Evolutionary conservation across 2,888 invertebrate species (phyloP).

Genomic region (Temnothorax unifasciatus): DNA sequence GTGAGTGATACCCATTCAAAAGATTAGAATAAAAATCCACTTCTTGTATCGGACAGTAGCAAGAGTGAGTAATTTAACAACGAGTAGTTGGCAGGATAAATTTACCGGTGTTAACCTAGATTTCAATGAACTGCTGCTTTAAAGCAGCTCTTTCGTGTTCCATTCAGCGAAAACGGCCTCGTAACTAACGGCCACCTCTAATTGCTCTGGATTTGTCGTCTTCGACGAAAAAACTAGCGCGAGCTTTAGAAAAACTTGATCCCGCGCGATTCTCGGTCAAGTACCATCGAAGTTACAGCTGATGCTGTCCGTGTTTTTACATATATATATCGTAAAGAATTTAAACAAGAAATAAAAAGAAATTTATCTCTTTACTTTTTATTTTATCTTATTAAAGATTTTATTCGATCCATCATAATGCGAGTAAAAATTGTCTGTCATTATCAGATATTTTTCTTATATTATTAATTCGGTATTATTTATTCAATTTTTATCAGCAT

Average conservation of each 20-base stretch:
- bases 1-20: conserved; percentile 25
- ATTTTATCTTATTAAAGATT: not conserved
- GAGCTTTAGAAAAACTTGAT: conserved; percentile 56
- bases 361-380: not conserved
- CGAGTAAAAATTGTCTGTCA: not conserved
- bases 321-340: not conserved
- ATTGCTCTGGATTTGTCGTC: conserved; percentile 75
- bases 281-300: conserved; percentile 1
- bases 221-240: conserved; percentile 54
- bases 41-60: not conserved
- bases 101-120: conserved; percentile 74
- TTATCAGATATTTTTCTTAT: not conserved
- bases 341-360: not conserved
- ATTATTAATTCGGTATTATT: not conserved
- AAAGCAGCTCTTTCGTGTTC: conserved; percentile 66
- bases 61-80: conserved; percentile 64
- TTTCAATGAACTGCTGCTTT: conserved; percentile 72
- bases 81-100: conserved; percentile 59
- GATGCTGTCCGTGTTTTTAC: not conserved
- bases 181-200: conserved; percentile 72
- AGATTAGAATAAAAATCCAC: not conserved
- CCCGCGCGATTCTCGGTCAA: conserved; percentile 42
- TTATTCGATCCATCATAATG: not conserved
- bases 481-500: not conserved
- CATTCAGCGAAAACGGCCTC: conserved; percentile 55